Evolutionary conservation across 2,888 invertebrate species (phyloP).

Genomic region (Thecophora atra): DNA sequence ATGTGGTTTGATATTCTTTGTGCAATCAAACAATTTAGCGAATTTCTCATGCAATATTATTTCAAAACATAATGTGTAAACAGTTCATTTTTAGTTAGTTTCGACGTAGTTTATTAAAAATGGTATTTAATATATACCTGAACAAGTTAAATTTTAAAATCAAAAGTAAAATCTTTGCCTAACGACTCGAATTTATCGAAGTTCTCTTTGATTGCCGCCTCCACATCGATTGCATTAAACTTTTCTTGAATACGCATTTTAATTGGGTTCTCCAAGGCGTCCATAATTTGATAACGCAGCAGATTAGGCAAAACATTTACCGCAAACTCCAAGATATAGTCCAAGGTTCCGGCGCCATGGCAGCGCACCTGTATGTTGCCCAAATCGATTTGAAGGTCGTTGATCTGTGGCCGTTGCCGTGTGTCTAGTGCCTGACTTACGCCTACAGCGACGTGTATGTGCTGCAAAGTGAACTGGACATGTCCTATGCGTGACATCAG

Average conservation of each 20-base stretch:
- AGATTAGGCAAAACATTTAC: constrained; percentile 87
- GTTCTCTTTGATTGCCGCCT: constrained; percentile 76
- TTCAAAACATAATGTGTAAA: background rate
- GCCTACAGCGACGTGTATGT: constrained; percentile 75
- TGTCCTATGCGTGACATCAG: constrained; percentile 77
- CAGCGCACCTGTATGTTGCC: constrained; percentile 86
- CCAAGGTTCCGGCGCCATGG: constrained; percentile 86
- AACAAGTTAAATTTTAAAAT: constrained; percentile 51
- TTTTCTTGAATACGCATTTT: constrained; percentile 76
- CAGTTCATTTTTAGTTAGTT: no score
- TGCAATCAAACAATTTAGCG: background rate
- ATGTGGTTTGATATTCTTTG: no score
- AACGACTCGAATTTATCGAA: constrained; percentile 73
- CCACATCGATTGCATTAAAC: constrained; percentile 78
- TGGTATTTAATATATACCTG: background rate
- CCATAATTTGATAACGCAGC: constrained; percentile 86
- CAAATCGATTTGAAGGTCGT: constrained; percentile 79
- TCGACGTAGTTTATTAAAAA: constrained; percentile 2
- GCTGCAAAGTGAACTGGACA: constrained; percentile 81
- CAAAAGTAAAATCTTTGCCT: constrained; percentile 54
- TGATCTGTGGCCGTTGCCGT: constrained; percentile 75
- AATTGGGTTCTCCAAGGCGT: constrained; percentile 82
- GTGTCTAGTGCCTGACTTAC: constrained; percentile 82
- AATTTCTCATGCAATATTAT: constrained; percentile 7
- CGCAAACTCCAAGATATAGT: constrained; percentile 82